These are phyloP conservation scores for Varecia variegata DNA, from an alignment of 2,797 vertebrate species.

Conservation along the genomic window DNA sequence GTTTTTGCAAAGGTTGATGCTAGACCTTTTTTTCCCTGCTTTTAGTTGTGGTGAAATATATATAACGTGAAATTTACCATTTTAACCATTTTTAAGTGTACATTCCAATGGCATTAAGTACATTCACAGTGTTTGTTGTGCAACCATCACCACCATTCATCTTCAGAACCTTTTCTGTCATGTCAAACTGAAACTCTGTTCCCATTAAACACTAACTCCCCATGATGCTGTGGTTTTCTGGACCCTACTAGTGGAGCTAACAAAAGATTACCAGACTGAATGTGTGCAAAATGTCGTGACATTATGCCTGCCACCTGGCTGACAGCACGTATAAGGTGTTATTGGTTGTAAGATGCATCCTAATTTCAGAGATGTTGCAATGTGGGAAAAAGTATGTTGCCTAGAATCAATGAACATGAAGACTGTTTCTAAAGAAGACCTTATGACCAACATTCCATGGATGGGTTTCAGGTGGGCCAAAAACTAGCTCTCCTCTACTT, in stretches of 20 bases:
- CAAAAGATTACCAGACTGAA: not conserved
- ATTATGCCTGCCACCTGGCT: not conserved
- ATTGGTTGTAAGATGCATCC: not conserved
- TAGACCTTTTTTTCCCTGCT: not conserved
- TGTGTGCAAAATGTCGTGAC: not conserved
- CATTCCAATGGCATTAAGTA: not conserved
- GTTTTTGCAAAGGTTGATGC: not conserved
- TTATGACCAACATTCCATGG: not conserved
- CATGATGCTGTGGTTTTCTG: not conserved
- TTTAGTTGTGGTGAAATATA: not conserved
- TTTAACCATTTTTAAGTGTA: not conserved
- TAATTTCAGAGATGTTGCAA: conserved; percentile 15
- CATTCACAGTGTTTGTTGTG: not conserved
- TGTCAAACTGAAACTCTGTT: not conserved
- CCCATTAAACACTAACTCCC: not conserved
- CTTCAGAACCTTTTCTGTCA: not conserved
- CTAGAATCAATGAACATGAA: not conserved
- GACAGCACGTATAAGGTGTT: not conserved
- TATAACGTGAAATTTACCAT: not conserved
- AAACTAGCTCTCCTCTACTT: not conserved
- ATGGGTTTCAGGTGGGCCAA: not conserved
- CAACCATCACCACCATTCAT: too few relatives aligned
- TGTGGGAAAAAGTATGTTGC: not conserved
- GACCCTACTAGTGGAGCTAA: not conserved
- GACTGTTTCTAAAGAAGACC: not conserved